Evolutionary conservation across 2,888 invertebrate genomes (phyloP), one percentile per base, ranked within the genome.

Genomic region (Erpobdella octoculata): DNA sequence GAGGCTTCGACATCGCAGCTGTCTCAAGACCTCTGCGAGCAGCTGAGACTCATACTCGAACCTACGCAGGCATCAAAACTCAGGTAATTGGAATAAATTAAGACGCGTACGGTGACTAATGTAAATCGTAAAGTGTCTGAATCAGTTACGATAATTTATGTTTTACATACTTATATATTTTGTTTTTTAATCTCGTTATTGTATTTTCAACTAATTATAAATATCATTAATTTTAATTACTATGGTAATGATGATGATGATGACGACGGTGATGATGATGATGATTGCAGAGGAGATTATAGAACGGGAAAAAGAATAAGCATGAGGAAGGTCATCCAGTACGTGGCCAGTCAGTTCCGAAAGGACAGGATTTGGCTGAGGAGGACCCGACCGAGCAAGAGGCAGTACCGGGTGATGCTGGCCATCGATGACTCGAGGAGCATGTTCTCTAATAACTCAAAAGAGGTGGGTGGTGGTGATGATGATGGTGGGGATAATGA

Each of bases 331-430:
- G 91, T 99, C 71, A 95, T 98, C 80, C 93, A 97, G 0, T 99
- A 98, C 85, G 94, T 99, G 77, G 99, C 99, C 25, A 96, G 96
- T 74, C 92, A 97, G 83, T 99, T 96, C 85, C 88, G 97, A 61
- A 98, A 98, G 83, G 97, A 99, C 82, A 95, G 96, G 83, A 99
- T 99, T 79, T 99, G 98, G 98, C 81, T 99, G 79, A 86, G 97
- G 18, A 86, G 98, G 71, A 96, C 93, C 0, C 93, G 93, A 82
- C 94, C 95, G 0, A 93, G 92, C 0, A 92, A 93, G 80, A 87
- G 98, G 65, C 91, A 97, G 78, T 98, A 98, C 84, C 95, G 95
- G 78, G 92, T 97, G 66, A 89, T 94, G 28, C 86, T 99, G 61
- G 97, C 98, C 0, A 89, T 99, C 6, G 98, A 99, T 81, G 96